Evolutionary conservation across 2,797 vertebrate species (phyloP).

Genomic region (Anas bahamensis): DNA sequence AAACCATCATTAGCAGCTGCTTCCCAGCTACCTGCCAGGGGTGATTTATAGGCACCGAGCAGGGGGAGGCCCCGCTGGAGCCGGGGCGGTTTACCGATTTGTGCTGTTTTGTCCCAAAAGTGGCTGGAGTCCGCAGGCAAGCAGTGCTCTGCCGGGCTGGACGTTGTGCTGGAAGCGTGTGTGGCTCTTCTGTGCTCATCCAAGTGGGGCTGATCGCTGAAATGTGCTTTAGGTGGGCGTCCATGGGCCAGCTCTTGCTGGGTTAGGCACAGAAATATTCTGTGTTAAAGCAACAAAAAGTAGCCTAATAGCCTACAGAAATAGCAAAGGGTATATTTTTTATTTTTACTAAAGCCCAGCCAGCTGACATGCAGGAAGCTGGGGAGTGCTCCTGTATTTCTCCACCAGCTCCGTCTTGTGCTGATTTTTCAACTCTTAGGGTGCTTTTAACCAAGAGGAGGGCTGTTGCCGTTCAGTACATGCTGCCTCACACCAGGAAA

Average conservation of each 20-base stretch:
- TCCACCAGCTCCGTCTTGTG: neutral
- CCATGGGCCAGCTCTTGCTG: neutral
- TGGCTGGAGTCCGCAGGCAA: accelerated
- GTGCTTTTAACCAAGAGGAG: neutral
- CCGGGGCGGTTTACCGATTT: neutral
- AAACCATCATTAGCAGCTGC: conserved; percentile 92
- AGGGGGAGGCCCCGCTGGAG: conserved; percentile 72
- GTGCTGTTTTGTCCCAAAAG: neutral
- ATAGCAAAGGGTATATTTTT: neutral
- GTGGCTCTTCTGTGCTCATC: neutral
- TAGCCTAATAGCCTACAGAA: neutral
- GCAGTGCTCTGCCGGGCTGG: neutral
- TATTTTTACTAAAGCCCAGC: neutral
- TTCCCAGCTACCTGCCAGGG: conserved; percentile 92
- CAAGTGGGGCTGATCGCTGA: accelerated
- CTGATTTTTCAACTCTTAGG: neutral
- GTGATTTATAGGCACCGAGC: conserved; percentile 88
- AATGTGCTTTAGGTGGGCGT: neutral
- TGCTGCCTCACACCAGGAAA: neutral
- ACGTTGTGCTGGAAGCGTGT: accelerated
- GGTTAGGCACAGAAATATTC: neutral
- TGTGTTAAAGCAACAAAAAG: neutral
- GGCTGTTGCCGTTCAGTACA: neutral
- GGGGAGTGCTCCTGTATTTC: neutral
- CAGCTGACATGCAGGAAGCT: neutral